A percentile compares a stretch with the other conserved stretches of the same genome.
phyloP scores from a whole-genome alignment of 1,140 invertebrate genomes.

The Battus philenor region DNA sequence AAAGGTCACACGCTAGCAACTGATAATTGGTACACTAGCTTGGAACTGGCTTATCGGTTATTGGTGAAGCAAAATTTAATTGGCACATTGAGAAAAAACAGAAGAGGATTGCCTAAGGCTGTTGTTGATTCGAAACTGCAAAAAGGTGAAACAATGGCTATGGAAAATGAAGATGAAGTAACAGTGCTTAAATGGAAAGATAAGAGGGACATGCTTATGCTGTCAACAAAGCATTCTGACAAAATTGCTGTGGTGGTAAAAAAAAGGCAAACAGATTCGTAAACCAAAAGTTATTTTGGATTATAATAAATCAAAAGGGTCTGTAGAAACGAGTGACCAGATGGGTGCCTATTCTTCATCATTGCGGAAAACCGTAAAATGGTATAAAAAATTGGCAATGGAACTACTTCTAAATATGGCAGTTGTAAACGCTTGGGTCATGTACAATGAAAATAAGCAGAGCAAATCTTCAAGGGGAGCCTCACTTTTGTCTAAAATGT shows the following conservation, averaged over 20 bases:
- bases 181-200: conserved; percentile 66
- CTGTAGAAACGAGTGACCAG: conserved; percentile 59
- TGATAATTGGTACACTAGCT: conserved; percentile 67
- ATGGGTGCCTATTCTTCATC: conserved; percentile 52
- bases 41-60: conserved; percentile 53
- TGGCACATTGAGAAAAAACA: conserved; percentile 63
- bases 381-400: conserved; percentile 57
- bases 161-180: conserved; percentile 57
- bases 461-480: conserved; percentile 28
- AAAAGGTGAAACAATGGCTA: conserved; percentile 46
- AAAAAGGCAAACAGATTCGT: conserved; percentile 36
- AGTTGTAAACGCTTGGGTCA: conserved; percentile 36
- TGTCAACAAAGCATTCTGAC: conserved; percentile 55
- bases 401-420: conserved; percentile 52
- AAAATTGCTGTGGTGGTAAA: conserved; percentile 34
- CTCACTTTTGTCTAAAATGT: conserved; percentile 38
- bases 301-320: conserved; percentile 58
- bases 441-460: conserved; percentile 30
- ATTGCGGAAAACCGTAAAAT: conserved; percentile 51
- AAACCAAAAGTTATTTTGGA: conserved; percentile 55
- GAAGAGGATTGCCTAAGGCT: conserved; percentile 53
- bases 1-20: conserved; percentile 51
- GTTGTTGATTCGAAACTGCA: conserved; percentile 58
- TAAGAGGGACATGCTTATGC: conserved; percentile 54
- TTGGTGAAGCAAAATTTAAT: conserved; percentile 58